Conservation (phyloP, 2,113 vertebrate genomes). For the Thalassoma bifasciatum region DNA sequence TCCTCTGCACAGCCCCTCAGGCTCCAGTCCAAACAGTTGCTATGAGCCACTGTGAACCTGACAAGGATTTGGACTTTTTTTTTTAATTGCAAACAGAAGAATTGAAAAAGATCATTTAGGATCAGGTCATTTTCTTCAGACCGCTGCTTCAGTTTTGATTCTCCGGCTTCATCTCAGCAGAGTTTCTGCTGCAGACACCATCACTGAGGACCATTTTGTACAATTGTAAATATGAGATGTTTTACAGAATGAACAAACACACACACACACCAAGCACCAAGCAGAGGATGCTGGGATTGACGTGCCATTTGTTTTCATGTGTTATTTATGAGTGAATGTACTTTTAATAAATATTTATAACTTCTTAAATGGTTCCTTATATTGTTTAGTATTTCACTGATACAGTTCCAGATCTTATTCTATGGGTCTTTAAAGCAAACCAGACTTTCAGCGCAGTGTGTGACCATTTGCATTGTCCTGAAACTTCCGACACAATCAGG, state of each 20-base stretch:
- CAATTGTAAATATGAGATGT: conserved; percentile 41
- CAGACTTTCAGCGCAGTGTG: too few species aligned
- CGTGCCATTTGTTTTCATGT: conserved; percentile 84
- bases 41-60: conserved; percentile 39
- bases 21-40: conserved; percentile 27
- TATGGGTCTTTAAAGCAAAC: too few species aligned
- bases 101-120: too few species aligned
- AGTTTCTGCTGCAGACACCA: conserved; percentile 28
- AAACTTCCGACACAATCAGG: too few species aligned
- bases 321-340: conserved; percentile 85
- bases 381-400: not conserved
- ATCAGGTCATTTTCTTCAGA: not conserved
- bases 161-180: not conserved
- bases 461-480: too few species aligned
- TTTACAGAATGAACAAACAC: not conserved
- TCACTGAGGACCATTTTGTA: conserved; percentile 58
- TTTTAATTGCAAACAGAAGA: not conserved
- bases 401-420: too few species aligned
- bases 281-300: conserved; percentile 13
- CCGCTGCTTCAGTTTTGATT: conserved; percentile 7
- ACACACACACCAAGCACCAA: not conserved
- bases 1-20: conserved; percentile 34
- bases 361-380: conserved; percentile 2
- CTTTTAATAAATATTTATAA: conserved; percentile 90
- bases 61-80: not conserved